Conservation (phyloP, 2,797 vertebrate genomes). For the Podarcis lilfordi region DNA sequence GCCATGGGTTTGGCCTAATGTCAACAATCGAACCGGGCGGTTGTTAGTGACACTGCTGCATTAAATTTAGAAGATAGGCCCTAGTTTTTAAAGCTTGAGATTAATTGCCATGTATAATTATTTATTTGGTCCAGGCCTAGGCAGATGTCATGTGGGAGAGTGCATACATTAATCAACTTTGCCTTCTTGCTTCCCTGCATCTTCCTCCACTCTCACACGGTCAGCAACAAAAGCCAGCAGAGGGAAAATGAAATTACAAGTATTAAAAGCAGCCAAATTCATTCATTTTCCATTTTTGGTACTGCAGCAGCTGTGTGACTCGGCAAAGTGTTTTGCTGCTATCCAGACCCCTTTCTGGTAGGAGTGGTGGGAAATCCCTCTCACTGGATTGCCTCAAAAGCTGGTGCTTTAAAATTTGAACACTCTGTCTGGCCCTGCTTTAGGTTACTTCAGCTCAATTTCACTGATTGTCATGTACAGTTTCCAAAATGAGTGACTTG, state of each 20-base stretch:
- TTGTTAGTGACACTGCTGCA: background rate
- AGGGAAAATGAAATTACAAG: background rate
- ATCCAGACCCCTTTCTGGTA: background rate
- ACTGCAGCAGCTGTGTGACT: background rate
- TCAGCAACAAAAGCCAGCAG: background rate
- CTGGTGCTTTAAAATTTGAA: background rate
- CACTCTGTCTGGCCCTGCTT: background rate
- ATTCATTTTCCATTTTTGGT: background rate
- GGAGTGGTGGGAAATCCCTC: background rate
- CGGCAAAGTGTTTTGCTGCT: background rate
- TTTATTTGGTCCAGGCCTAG: background rate
- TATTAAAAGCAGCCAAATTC: background rate
- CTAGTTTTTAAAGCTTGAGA: background rate
- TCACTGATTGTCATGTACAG: background rate
- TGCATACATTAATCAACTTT: background rate
- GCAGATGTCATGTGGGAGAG: background rate
- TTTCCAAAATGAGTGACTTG: background rate
- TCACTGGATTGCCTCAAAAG: background rate
- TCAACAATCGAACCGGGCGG: no score
- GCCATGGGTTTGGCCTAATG: no score
- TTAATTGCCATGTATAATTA: background rate
- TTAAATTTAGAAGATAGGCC: no score
- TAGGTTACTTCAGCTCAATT: background rate
- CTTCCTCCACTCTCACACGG: no score
- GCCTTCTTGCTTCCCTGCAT: background rate